phyloP scores from a whole-genome alignment of 2,888 invertebrate species.

The Dasysyrphus tricinctus region DNA sequence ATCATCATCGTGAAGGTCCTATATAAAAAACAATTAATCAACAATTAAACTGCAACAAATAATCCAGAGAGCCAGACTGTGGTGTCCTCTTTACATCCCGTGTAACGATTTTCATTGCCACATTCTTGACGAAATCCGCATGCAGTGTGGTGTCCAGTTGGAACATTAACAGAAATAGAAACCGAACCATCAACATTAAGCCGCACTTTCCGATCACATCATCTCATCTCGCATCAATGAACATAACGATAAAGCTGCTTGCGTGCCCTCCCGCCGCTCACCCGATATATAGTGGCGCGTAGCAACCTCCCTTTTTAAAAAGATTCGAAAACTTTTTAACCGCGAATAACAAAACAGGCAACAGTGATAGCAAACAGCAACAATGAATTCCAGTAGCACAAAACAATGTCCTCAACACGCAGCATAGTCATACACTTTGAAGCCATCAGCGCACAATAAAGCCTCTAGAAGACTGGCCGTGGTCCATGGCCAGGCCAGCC shows the following conservation, averaged over 20 bases:
- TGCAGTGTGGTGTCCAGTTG: slow-evolving; percentile 10
- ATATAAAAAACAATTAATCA: slow-evolving; percentile 67
- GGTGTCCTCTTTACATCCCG: slow-evolving; percentile 53
- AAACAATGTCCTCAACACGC: slow-evolving; percentile 76
- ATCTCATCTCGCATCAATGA: slow-evolving; percentile 67
- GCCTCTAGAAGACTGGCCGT: not conserved
- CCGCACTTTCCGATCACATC: slow-evolving; percentile 64
- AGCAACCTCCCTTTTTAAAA: not conserved
- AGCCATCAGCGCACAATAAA: slow-evolving; percentile 19
- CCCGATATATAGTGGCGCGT: not conserved
- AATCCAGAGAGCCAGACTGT: slow-evolving; percentile 47
- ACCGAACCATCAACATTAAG: slow-evolving; percentile 36
- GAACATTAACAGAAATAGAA: slow-evolving; percentile 72
- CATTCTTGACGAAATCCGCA: slow-evolving; percentile 52
- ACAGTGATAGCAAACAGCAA: slow-evolving; percentile 57
- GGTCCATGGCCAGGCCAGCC: not conserved
- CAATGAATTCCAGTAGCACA: slow-evolving; percentile 74
- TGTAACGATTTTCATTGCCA: slow-evolving; percentile 70
- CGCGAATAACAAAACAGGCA: slow-evolving; percentile 39
- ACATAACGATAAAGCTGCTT: slow-evolving; percentile 29
- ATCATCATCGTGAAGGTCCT: not conserved
- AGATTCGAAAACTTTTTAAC: slow-evolving; percentile 5
- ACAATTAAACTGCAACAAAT: slow-evolving; percentile 70
- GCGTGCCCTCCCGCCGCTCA: not conserved
- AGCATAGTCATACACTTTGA: slow-evolving; percentile 31